Base-by-base conservation (phyloP, 2,888 invertebrate genomes). In the Hoplodrina blanda region DNA sequence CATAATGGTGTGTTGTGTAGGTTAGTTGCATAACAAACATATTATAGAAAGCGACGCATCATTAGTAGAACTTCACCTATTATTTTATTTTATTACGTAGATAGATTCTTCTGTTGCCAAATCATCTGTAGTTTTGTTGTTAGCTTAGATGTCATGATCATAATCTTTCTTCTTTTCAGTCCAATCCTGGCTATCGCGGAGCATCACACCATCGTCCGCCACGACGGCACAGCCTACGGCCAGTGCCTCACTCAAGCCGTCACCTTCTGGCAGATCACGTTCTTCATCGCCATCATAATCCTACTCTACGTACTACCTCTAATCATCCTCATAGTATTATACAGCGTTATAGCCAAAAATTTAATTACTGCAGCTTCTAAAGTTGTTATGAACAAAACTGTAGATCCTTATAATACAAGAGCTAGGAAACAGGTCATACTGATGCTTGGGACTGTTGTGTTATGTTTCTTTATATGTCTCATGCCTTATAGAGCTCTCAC, bases 381-480 rank as follows among this genome's bases (percentile, higher is more conserved):
- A 87, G 96, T 97, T 62, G 97, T 97, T 50, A 96, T 97, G 91
- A 97, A 97, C 82, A 98, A 97, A 90, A 97, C 97, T 78, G 97
- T 97, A 68, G 97, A 98, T 76, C 97, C 97, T 59, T 97, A 97
- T 88, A 97, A 97, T 75, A 95, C 96, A 8, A 96, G 98, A 87
- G 98, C 98, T 0, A 96, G 98, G 82, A 97, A 97, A 85, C 98
- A 98, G 95, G 98, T 98, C 25, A 98, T 98, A 52, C 91, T 98
- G 69, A 98, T 98, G 98, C 95, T 98, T 71, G 97, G 98, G 56
- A 98, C 98, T 0, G 98, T 98, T 20, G 98, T 98, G 5, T 91
- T 98, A 64, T 98, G 98, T 86, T 99, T 99, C 91, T 99, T 99
- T 93, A 91, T 98, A 46, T 99, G 99, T 89, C 95, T 99, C 59